Conservation (phyloP, 2,113 vertebrate species). For the Channa argus region DNA sequence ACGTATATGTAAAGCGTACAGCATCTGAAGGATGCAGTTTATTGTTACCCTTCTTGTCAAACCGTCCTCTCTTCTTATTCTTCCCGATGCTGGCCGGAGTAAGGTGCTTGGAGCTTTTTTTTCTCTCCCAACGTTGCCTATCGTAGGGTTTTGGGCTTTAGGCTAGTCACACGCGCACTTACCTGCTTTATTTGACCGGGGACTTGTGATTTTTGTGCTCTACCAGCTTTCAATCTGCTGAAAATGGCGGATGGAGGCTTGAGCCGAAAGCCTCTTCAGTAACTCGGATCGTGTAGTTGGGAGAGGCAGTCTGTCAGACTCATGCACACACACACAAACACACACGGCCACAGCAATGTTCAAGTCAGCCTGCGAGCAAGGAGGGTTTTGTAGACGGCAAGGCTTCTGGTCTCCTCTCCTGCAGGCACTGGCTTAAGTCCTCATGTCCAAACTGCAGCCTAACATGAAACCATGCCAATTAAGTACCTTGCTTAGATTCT, state of each 20-base stretch:
- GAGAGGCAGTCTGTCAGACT: conserved; percentile 68
- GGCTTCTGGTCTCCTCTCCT: conserved; percentile 18
- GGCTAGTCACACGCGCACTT: conserved; percentile 63
- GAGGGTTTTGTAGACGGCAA: conserved; percentile 9
- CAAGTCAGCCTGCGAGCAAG: background rate
- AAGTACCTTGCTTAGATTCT: conserved; percentile 53
- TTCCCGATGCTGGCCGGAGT: conserved; percentile 54
- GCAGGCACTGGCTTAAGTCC: conserved; percentile 26
- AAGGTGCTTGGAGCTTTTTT: conserved; percentile 43
- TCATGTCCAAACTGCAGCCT: conserved; percentile 52
- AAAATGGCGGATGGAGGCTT: conserved; percentile 84
- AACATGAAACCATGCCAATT: conserved; percentile 53
- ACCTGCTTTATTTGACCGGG: conserved; percentile 75
- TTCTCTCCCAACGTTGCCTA: conserved; percentile 18
- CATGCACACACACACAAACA: background rate
- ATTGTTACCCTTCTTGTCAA: conserved; percentile 62
- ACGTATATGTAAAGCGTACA: background rate
- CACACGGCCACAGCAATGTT: conserved; percentile 35
- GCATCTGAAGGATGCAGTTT: conserved; percentile 52
- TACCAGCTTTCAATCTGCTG: conserved; percentile 79
- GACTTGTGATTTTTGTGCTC: conserved; percentile 66
- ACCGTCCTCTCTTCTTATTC: conserved; percentile 44
- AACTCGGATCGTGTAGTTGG: conserved; percentile 68
- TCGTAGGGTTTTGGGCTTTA: conserved; percentile 32
- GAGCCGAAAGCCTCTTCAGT: conserved; percentile 63